phyloP scores from a whole-genome alignment of 2,113 vertebrate genomes.

The Perca fluviatilis region DNA sequence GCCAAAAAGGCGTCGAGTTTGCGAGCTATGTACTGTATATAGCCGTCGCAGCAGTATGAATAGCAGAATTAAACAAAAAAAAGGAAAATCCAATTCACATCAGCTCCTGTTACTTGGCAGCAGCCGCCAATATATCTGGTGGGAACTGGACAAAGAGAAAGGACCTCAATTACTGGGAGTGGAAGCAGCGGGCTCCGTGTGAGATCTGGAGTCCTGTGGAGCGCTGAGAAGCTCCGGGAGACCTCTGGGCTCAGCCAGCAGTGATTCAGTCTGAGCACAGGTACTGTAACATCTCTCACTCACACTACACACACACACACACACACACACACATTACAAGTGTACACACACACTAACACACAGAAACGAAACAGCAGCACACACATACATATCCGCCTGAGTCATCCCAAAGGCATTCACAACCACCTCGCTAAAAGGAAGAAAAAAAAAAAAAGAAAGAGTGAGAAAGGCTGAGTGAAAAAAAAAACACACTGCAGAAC shows the following conservation, averaged over 20 bases:
- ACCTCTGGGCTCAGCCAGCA: slow-evolving; percentile 50
- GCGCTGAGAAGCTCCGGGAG: slow-evolving; percentile 51
- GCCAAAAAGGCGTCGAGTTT: neutral
- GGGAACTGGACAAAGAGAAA: slow-evolving; percentile 58
- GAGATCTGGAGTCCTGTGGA: slow-evolving; percentile 59
- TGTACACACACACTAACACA: slow-evolving; percentile 28
- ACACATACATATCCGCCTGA: slow-evolving; percentile 51
- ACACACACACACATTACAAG: neutral
- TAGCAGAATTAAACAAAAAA: neutral
- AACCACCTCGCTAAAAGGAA: slow-evolving; percentile 65
- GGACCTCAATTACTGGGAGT: slow-evolving; percentile 57
- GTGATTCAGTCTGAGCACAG: slow-evolving; percentile 58
- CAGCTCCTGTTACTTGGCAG: slow-evolving; percentile 28
- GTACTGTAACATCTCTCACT: slow-evolving; percentile 57
- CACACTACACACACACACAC: slow-evolving; percentile 4
- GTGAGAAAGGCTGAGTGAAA: slow-evolving; percentile 25
- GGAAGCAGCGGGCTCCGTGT: slow-evolving; percentile 57
- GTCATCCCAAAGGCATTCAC: slow-evolving; percentile 79
- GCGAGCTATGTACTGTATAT: neutral
- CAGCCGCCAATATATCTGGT: slow-evolving; percentile 42
- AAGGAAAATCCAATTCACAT: neutral
- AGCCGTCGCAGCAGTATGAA: neutral
- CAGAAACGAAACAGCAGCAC: neutral
- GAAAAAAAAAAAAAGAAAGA: slow-evolving; percentile 1
- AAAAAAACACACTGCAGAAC: slow-evolving; percentile 43